A percentile compares a stretch with the other conserved stretches of the same genome.
Conservation (phyloP, 2,888 invertebrate species). For the Cephus rjabovi region DNA sequence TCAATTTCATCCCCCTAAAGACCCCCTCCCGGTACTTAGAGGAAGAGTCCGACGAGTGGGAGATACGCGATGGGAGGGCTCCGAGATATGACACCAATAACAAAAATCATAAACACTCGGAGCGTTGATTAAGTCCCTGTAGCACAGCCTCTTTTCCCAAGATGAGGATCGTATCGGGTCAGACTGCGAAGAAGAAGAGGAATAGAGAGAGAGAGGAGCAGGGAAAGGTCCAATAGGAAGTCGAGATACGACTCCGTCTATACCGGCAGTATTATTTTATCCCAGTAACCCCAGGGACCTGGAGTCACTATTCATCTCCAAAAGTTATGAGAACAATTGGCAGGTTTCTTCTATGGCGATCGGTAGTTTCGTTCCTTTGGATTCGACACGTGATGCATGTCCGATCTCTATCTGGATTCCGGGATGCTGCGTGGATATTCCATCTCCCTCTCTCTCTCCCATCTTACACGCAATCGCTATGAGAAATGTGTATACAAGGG, state of each 20-base stretch:
- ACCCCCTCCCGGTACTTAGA: constrained; percentile 24
- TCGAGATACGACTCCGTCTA: constrained; percentile 15
- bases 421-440: no score
- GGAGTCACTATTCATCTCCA: no score
- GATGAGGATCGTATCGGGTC: constrained; percentile 45
- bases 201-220: constrained; percentile 19
- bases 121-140: constrained; percentile 64
- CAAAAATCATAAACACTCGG: constrained; percentile 67
- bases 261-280: no score
- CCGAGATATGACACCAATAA: constrained; percentile 63
- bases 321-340: no score
- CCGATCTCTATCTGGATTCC: no score
- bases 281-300: no score
- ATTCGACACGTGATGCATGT: no score
- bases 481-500: no score
- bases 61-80: constrained; percentile 14
- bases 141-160: constrained; percentile 39
- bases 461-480: no score
- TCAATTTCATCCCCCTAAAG: constrained; percentile 37
- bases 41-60: constrained; percentile 14
- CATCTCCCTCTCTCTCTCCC: no score
- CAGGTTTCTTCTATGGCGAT: no score
- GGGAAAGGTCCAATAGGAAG: constrained; percentile 31
- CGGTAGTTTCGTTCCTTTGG: no score
- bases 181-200: background rate